Evolutionary conservation across 1,140 invertebrate genomes (phyloP), one percentile per base, ranked within the genome.

Genomic region (Popillia japonica): DNA sequence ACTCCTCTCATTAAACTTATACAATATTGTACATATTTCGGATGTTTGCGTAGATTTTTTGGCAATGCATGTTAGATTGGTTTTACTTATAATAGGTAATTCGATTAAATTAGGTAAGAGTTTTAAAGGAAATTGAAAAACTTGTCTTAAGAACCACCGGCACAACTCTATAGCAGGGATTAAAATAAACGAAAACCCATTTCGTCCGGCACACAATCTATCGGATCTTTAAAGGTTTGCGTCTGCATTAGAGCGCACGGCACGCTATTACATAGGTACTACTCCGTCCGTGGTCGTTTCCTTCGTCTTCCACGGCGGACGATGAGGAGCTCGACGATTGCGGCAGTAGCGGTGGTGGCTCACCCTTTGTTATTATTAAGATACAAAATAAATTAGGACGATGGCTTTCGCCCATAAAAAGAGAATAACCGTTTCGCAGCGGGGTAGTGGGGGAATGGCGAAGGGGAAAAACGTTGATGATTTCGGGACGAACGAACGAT

Each of bases 381-480:
- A 77, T 77, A 77, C 61, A 61, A 77, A 77, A 77, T 77, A 77
- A 77, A 77, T 77, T 72, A 77, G 72, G 77, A 17, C 77, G 77
- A 77, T 77, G 59, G 77, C 41, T 73, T 72, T 77, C 61, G 48
- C 75, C 75, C 55, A 61, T 61, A 77, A 77, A 77, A 77, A 77
- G 64, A 73, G 72, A 77, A 61, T 61, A 77, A 77, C 68, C 64
- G 77, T 40, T 59, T 77, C 44, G 3, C n/a, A n/a, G 77, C 40
- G 41, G 44, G 14, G 48, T 34, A 4, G 4, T 4, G 27, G 27
- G 27, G 27, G 4, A 34, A n/a, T n/a, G 27, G 27, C 2, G 27
- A 34, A n/a, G 48, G 14, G 2, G 17, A 55, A 17, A 55, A 14
- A 55, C 48, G 48, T 17, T 55, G 48, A 55, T 55, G 48, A 55